Evolutionary conservation across 2,888 invertebrate genomes (phyloP).

Genomic region (Willowsia nigromaculata): DNA sequence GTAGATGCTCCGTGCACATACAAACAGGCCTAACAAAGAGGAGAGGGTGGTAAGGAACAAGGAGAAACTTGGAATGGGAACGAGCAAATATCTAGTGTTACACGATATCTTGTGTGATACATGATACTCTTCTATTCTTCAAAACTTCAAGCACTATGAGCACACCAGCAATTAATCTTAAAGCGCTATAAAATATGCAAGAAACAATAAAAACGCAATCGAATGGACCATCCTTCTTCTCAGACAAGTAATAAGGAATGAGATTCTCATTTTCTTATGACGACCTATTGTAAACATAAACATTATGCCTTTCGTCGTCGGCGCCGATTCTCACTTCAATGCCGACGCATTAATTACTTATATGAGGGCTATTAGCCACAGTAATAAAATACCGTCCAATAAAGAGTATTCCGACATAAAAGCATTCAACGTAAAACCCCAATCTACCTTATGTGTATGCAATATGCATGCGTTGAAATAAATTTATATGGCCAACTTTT

Average conservation of each 20-base stretch:
- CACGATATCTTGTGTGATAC: slow-evolving; percentile 31
- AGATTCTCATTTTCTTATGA: neutral
- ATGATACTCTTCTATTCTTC: slow-evolving; percentile 17
- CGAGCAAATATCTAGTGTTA: neutral
- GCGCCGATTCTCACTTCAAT: slow-evolving; percentile 71
- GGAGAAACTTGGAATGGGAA: neutral
- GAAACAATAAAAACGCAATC: slow-evolving; percentile 69
- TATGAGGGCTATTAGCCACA: slow-evolving; percentile 69
- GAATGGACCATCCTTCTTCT: slow-evolving; percentile 62
- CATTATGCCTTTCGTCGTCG: slow-evolving; percentile 38
- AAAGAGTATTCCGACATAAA: slow-evolving; percentile 64
- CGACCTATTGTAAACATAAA: neutral
- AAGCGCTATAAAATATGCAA: slow-evolving; percentile 68
- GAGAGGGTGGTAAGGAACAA: neutral
- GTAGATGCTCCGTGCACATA: neutral
- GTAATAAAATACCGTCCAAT: slow-evolving; percentile 70
- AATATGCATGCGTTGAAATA: neutral
- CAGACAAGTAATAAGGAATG: slow-evolving; percentile 45
- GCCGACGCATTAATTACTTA: slow-evolving; percentile 74
- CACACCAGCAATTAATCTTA: slow-evolving; percentile 69
- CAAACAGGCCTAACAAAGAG: neutral
- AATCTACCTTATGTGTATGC: neutral
- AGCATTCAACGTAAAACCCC: neutral
- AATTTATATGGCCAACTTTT: slow-evolving; percentile 10
- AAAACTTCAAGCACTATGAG: slow-evolving; percentile 32